Base-by-base conservation (phyloP, 1,140 invertebrate species). In the Drosophila littoralis region DNA sequence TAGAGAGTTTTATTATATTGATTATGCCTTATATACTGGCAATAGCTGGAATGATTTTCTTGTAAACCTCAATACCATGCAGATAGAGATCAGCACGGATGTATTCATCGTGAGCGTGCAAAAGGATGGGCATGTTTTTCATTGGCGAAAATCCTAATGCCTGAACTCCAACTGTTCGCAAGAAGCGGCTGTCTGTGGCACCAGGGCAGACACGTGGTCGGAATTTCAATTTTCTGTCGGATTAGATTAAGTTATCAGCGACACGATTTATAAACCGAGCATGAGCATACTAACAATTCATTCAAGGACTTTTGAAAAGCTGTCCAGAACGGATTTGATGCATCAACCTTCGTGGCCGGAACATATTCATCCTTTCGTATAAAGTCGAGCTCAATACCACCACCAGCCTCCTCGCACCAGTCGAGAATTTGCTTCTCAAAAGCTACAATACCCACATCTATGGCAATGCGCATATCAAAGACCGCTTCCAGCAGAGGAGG, bases 331-430 rank as follows among this genome's bases (percentile, higher is more conserved):
- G 94, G 93, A 93, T 98, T 97, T 0, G 93, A 93, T 0, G 93
- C 89, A 50, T 97, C 94, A 0, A 96, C 92, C 64, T 95, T 95
- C 0, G 96, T 96, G 9, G 94, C 94, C 50, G 94, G 92, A 5
- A 95, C 93, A 51, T 92, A 93, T 1, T 93, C 91, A 88, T 95
- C 94, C 78, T 95, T 95, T 71, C 95, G 93, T 77, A 96, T 93
- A 89, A 95, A 98, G 45, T 95, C 94, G 32, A 96, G 93, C 9
- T 94, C 94, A 17, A 98, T 95, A 15, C 94, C 96, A 1, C 95
- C 94, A 1, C 97, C 98, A 46, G 97, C 97, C 91, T 98, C 96
- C 54, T 94, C 92, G 78, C 96, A 97, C 97, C 97, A 98, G 46
- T 94, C 88, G 13, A 95, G 93, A 0, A 94, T 76, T 92, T 94